Conservation (phyloP, 2,888 invertebrate genomes). For the Cetonia aurata region DNA sequence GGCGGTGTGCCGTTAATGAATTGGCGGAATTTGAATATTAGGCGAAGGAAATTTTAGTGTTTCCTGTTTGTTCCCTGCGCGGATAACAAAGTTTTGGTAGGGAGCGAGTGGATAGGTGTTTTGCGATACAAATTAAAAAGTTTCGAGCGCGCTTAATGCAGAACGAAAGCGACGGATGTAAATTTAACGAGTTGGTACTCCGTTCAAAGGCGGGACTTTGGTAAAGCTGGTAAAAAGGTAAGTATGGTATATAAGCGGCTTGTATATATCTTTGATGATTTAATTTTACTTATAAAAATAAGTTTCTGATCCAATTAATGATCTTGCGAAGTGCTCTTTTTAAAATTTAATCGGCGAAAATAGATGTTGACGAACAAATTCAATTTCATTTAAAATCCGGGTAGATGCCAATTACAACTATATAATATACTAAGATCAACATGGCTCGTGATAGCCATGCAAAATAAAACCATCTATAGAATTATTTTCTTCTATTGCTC, state of each 20-base stretch:
- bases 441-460: too few relatives aligned
- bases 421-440: too few relatives aligned
- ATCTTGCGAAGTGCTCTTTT: too few relatives aligned
- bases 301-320: too few relatives aligned
- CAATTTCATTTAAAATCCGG: too few relatives aligned
- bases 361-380: too few relatives aligned
- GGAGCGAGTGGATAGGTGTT: background rate
- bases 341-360: too few relatives aligned
- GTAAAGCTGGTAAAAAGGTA: background rate
- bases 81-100: background rate
- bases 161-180: background rate
- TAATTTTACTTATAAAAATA: too few relatives aligned
- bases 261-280: too few relatives aligned
- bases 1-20: constrained; percentile 18
- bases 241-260: background rate
- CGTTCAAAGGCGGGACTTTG: background rate
- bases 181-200: constrained; percentile 13
- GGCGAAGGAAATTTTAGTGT: constrained; percentile 29
- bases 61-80: constrained; percentile 18
- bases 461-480: too few relatives aligned
- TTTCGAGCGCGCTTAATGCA: background rate
- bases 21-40: constrained; percentile 34
- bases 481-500: too few relatives aligned
- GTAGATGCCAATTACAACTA: too few relatives aligned
- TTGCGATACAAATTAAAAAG: constrained; percentile 25